Evolutionary conservation across 2,113 vertebrate genomes (phyloP).

Genomic region (Chloebia gouldiae): DNA sequence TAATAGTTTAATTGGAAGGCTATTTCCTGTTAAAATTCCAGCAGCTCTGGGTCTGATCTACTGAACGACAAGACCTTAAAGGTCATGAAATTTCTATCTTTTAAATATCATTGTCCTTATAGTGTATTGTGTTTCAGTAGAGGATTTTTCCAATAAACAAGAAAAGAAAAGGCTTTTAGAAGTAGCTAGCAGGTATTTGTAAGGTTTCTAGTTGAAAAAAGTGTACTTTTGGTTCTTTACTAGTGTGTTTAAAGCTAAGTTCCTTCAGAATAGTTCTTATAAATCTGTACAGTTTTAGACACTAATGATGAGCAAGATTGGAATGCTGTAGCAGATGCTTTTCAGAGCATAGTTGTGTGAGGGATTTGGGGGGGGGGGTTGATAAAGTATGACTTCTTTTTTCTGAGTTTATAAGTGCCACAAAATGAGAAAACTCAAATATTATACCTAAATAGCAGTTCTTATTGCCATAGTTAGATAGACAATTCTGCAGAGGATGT

Average conservation of each 20-base stretch:
- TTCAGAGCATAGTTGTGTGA: not conserved
- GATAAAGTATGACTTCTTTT: not conserved
- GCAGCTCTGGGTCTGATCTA: not conserved
- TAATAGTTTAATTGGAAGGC: not conserved
- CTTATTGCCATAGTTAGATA: not conserved
- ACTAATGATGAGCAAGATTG: not conserved
- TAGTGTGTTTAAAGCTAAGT: not conserved
- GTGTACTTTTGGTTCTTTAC: not conserved
- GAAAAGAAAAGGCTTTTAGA: conserved; percentile 9
- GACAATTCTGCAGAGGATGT: not conserved
- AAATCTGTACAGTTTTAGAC: not conserved
- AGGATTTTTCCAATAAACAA: conserved; percentile 31
- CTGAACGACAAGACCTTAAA: not conserved
- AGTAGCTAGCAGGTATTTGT: not conserved
- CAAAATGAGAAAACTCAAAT: not conserved
- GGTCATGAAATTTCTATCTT: conserved; percentile 6
- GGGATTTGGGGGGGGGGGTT: not conserved
- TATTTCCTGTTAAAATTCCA: conserved; percentile 15
- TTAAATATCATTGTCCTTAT: conserved; percentile 11
- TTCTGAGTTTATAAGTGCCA: not conserved
- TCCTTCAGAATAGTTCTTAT: not conserved
- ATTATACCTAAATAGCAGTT: not conserved
- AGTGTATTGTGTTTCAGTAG: not conserved
- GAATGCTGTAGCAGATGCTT: not conserved
- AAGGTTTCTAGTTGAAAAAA: not conserved